Percentiles rank a stretch among this genome's conserved stretches.
Conservation (phyloP, 2,113 vertebrate species). For the Mystacornis crossleyi region DNA sequence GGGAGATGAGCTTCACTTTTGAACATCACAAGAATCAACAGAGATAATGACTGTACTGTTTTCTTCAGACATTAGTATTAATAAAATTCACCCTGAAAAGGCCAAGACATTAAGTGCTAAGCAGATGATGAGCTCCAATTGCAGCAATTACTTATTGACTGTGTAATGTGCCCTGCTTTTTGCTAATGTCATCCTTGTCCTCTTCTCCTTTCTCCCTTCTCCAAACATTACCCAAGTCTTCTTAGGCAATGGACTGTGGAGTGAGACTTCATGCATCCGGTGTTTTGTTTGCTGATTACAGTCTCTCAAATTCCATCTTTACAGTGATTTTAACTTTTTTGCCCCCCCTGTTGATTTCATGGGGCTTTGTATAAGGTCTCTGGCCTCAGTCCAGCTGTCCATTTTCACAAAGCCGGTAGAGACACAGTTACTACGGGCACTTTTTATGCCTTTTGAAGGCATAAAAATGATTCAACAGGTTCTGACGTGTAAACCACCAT, state of each 20-base stretch:
- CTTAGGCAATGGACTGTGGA: background rate
- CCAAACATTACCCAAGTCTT: background rate
- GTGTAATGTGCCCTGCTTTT: background rate
- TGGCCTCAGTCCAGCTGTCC: background rate
- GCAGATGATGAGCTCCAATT: slow-evolving; percentile 52
- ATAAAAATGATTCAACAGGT: background rate
- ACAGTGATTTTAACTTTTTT: background rate
- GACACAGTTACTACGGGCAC: background rate
- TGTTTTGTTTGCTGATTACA: background rate
- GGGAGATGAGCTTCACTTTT: background rate
- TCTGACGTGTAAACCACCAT: background rate
- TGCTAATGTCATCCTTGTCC: background rate
- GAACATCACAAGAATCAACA: background rate
- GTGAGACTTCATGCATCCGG: accelerated
- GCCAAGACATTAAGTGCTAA: slow-evolving; percentile 30
- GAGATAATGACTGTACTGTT: background rate
- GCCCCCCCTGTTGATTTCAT: background rate
- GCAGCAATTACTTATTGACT: slow-evolving; percentile 44
- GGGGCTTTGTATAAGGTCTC: background rate
- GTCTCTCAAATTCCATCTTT: background rate
- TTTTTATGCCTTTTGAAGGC: background rate
- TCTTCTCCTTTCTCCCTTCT: background rate
- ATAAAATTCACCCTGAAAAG: slow-evolving; percentile 43
- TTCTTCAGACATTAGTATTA: slow-evolving; percentile 21
- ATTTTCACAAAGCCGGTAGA: background rate